Conservation (phyloP, 2,888 invertebrate genomes). For the Drosophila meridiana region DNA sequence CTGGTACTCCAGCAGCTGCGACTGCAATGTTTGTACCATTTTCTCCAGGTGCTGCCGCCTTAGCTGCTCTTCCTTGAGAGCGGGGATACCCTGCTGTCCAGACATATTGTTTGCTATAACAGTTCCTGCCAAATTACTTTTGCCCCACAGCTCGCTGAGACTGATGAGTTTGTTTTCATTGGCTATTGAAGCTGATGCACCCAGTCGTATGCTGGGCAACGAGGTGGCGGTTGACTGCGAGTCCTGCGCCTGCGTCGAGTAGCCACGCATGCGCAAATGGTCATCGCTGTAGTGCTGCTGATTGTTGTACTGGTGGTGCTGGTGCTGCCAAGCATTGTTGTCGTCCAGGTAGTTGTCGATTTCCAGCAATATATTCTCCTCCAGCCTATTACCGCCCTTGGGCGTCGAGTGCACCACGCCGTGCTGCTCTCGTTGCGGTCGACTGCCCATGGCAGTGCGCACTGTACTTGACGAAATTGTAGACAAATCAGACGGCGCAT, state of each 20-base stretch:
- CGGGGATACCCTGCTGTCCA: constrained; percentile 82
- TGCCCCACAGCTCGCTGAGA: constrained; percentile 84
- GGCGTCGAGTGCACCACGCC: constrained; percentile 83
- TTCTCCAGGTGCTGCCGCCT: constrained; percentile 91
- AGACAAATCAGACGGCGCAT: constrained; percentile 81
- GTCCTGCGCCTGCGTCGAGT: constrained; percentile 19
- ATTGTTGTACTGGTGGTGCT: constrained; percentile 32
- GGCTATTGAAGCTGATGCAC: constrained; percentile 1
- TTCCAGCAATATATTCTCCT: constrained; percentile 78
- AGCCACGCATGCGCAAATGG: constrained; percentile 42
- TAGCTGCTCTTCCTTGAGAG: constrained; percentile 90
- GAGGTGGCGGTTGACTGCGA: constrained; percentile 59
- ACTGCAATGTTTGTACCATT: constrained; percentile 90
- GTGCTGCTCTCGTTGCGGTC: constrained; percentile 30
- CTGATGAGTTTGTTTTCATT: constrained; percentile 78
- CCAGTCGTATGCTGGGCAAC: constrained; percentile 63
- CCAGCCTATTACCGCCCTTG: constrained; percentile 56
- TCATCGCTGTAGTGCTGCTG: constrained; percentile 68
- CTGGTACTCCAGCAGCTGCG: constrained; percentile 90
- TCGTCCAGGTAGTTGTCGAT: constrained; percentile 83
- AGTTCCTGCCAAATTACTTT: constrained; percentile 74
- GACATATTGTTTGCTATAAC: constrained; percentile 40
- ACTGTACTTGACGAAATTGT: constrained; percentile 82
- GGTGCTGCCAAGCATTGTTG: constrained; percentile 59
- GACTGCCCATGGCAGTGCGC: constrained; percentile 50